These are phyloP conservation scores for Botia kubotai DNA, from an alignment of 2,797 vertebrate genomes.

Conservation along the genomic window DNA sequence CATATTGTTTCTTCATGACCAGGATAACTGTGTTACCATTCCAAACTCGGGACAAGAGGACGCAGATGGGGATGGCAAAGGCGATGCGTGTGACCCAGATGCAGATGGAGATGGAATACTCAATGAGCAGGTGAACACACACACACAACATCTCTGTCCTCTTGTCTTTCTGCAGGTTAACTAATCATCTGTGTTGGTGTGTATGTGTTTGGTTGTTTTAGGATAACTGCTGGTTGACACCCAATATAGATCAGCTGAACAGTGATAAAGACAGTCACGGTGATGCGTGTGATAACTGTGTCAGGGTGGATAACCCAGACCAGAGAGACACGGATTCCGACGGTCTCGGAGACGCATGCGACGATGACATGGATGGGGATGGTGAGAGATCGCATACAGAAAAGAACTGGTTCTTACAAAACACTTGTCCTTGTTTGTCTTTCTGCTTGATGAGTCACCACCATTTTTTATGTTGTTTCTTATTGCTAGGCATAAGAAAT, in stretches of 20 bases:
- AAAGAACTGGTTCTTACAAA: background rate
- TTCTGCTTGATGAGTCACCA: background rate
- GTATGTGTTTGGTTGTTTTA: conserved; percentile 60
- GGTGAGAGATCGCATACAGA: conserved; percentile 74
- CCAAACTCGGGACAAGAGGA: conserved; percentile 99
- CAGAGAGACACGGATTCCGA: conserved; percentile 94
- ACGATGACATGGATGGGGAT: conserved; percentile 98
- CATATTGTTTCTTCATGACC: conserved; percentile 33
- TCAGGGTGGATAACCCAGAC: conserved; percentile 88
- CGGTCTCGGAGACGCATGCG: conserved; percentile 93
- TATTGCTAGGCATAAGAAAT: conserved; percentile 87
- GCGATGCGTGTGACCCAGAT: conserved; percentile 92
- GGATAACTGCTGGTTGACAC: conserved; percentile 94
- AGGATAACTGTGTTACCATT: conserved; percentile 94
- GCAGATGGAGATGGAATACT: conserved; percentile 94
- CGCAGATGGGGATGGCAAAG: conserved; percentile 86
- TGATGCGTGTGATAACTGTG: conserved; percentile 97
- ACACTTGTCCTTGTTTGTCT: background rate
- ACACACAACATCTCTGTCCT: background rate
- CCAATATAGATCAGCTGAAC: conserved; percentile 92
- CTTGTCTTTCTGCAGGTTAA: background rate
- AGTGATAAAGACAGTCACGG: conserved; percentile 93
- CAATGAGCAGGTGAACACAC: conserved; percentile 87
- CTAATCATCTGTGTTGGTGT: background rate
- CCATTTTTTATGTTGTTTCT: background rate